Percentiles rank a stretch among this genome's conserved stretches.
Conservation (phyloP, 2,113 vertebrate species). For the Orientallactaga bullata region DNA sequence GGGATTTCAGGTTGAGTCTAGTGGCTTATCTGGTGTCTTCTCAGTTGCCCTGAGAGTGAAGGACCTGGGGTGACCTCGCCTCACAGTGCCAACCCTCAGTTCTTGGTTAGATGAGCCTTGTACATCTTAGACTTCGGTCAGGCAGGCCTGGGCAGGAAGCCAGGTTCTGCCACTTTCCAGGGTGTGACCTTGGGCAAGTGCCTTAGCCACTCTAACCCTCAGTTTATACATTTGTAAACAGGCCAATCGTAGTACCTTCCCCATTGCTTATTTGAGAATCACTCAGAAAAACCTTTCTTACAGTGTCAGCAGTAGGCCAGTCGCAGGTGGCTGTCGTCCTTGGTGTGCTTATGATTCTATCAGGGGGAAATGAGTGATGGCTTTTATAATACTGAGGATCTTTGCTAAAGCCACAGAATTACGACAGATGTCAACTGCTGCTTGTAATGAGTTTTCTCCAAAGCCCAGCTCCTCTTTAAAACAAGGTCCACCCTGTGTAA, state of each 20-base stretch:
- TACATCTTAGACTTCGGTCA: background rate
- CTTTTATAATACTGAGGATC: accelerated
- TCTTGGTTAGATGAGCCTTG: background rate
- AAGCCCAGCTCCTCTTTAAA: background rate
- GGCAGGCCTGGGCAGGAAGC: background rate
- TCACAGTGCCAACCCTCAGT: background rate
- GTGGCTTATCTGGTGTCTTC: background rate
- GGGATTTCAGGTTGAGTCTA: background rate
- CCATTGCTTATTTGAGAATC: background rate
- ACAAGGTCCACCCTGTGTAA: background rate
- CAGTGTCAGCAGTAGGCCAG: accelerated
- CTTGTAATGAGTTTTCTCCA: background rate
- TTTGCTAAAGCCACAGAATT: background rate
- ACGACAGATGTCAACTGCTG: background rate
- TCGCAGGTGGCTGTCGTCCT: background rate
- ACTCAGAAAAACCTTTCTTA: background rate
- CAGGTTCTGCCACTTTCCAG: constrained; percentile 29
- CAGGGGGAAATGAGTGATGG: accelerated
- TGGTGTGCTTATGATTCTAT: too few species aligned
- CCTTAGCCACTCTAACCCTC: constrained; percentile 22
- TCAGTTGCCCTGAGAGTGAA: too few species aligned
- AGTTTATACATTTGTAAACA: background rate
- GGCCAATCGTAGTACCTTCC: background rate
- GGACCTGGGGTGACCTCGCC: background rate
- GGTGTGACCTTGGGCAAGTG: background rate